A percentile compares a stretch with the other conserved stretches of the same genome.
Evolutionary conservation across 1,140 invertebrate genomes (phyloP).

Genomic region (Protaetia brevitarsis): DNA sequence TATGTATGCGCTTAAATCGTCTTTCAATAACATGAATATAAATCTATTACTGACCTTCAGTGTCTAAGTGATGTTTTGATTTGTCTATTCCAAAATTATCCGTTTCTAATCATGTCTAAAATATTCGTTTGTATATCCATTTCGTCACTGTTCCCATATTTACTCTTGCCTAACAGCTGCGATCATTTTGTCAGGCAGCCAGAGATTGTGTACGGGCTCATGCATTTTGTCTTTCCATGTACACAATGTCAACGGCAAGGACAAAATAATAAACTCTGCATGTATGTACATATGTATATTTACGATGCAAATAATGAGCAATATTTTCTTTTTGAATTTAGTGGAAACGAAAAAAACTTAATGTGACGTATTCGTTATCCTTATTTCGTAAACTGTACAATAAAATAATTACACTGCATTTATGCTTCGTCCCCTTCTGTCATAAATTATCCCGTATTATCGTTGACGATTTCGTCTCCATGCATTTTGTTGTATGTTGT

Average conservation of each 20-base stretch:
- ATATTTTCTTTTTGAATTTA: background rate
- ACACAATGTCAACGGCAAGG: background rate
- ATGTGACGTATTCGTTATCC: background rate
- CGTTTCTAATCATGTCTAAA: background rate
- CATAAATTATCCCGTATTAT: too few species aligned
- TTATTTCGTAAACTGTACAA: background rate
- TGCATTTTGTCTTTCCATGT: background rate
- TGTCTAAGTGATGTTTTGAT: too few species aligned
- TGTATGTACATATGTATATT: too few species aligned
- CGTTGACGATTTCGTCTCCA: background rate
- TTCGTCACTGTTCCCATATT: background rate
- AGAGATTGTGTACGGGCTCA: background rate
- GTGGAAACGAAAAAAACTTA: background rate
- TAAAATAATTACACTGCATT: background rate
- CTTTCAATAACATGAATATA: too few species aligned
- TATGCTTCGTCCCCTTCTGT: too few species aligned
- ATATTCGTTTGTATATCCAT: background rate
- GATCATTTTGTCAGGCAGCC: background rate
- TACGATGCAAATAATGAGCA: background rate
- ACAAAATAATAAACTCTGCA: background rate
- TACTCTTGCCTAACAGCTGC: background rate
- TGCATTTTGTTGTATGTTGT: background rate
- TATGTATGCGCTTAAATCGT: too few species aligned
- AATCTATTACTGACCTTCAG: too few species aligned
- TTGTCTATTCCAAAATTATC: too few species aligned